A percentile compares a stretch with the other conserved stretches of the same genome.
Evolutionary conservation across 2,113 vertebrate genomes (phyloP).

Genomic region (Neopipo cinnamomea): DNA sequence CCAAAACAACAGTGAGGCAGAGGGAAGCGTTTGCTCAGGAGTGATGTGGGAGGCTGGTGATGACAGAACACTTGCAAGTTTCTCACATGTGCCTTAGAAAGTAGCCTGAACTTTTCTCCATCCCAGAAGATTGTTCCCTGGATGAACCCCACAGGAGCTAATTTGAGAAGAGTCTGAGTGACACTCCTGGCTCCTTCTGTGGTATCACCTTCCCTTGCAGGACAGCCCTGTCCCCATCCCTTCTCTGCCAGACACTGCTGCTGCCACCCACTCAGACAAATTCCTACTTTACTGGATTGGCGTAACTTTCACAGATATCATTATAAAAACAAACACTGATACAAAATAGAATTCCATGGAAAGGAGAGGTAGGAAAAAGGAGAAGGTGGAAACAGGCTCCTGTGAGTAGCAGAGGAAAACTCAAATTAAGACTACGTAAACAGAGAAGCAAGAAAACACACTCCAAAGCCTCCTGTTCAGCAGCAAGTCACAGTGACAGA

Average conservation of each 20-base stretch:
- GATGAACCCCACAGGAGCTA: neutral
- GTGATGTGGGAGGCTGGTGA: neutral
- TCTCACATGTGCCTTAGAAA: neutral
- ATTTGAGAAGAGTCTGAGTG: neutral
- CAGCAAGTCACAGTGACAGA: accelerated
- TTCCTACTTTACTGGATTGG: neutral
- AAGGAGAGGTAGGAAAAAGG: neutral
- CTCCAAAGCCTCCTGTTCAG: accelerated
- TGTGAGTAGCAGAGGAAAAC: neutral
- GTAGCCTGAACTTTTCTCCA: too few species aligned
- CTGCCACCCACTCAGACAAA: neutral
- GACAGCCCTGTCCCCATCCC: neutral
- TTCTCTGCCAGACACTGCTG: neutral
- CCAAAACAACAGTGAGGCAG: neutral
- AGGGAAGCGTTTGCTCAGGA: neutral
- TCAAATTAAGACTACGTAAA: neutral
- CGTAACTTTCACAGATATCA: accelerated
- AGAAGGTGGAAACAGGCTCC: neutral
- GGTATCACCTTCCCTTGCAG: neutral
- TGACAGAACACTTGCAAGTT: neutral
- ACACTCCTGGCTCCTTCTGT: neutral
- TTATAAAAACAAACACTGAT: neutral
- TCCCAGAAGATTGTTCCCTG: neutral
- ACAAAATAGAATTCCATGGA: neutral
- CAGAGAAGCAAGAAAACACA: accelerated